Base-by-base conservation (phyloP, 2,888 invertebrate species). In the Sialis fuliginosa region DNA sequence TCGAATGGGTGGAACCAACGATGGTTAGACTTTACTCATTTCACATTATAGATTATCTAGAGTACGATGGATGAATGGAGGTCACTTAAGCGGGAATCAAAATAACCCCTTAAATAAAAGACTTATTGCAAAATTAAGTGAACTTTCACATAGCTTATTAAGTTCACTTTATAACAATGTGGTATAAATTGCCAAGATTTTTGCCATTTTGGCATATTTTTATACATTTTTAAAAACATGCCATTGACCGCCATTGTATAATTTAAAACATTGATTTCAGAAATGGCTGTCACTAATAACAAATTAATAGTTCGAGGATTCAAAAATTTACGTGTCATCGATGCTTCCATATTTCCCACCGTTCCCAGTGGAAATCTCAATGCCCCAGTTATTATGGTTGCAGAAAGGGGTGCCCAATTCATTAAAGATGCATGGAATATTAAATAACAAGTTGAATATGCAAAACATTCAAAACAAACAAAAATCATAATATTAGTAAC, bases 361-460 rank as follows among this genome's bases (percentile, higher is more conserved):
- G 62, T 69, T 42, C 64, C 65, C 0, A 66, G 63, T 44, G 69
- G 68, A 4, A 68, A 69, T 54, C 67, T 67, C 33, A 67, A 69
- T 51, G 69, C 69, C 1, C 68, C 69, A 2, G 60, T 61, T 10
- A 62, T 68, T 39, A 70, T 70, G 69, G 64, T 69, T 34, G 70
- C 59, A 1, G 70, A 70, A 53, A 68, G 67, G 54, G 67, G 63
- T 0, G 60, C 67, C 10, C 22, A 22, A 7, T 43, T 48, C 35
- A 46, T 48, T 6, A 45, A 45, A 9, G 45, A 49, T 35, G 43
- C 47, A 8, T 49, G 49, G 49, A 39, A 39, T 30, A 8, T 8
- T 2, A 1, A 37, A 6, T 7, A 37, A 22, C 4, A 22, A 22
- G 22, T 22, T 22, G 22, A 22, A 22, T 22, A 22, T 22, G 22